Percentiles rank a stretch among this genome's conserved stretches.
These are phyloP conservation scores for Amia ocellicauda DNA, from an alignment of 2,113 vertebrate species.

Conservation along the genomic window DNA sequence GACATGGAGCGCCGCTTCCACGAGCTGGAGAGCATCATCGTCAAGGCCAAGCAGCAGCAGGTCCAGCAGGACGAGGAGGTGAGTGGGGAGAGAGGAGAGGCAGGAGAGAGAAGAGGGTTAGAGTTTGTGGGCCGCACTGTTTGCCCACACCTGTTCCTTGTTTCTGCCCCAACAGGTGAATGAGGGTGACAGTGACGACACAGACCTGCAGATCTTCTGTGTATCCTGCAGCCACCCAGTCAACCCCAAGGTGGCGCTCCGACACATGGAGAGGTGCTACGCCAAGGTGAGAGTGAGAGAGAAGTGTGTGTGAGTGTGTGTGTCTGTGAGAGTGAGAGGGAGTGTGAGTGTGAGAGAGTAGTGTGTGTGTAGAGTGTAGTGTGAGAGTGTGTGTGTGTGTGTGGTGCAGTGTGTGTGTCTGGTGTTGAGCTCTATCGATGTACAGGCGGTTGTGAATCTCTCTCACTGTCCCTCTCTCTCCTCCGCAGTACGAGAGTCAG, in stretches of 20 bases:
- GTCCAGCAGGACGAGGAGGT: slow-evolving; percentile 93
- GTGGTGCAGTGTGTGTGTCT: no score
- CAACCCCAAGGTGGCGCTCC: slow-evolving; percentile 85
- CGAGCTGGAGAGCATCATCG: slow-evolving; percentile 86
- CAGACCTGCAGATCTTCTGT: slow-evolving; percentile 89
- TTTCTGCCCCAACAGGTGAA: slow-evolving; percentile 63
- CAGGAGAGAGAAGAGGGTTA: neutral
- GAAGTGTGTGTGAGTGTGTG: neutral
- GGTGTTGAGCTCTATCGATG: no score
- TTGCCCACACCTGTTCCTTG: neutral
- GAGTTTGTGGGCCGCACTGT: neutral
- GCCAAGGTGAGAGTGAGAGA: slow-evolving; percentile 70
- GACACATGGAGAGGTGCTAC: slow-evolving; percentile 92
- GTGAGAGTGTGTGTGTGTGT: neutral
- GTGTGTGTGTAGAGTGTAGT: no score
- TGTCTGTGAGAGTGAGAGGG: neutral
- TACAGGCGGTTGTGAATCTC: no score
- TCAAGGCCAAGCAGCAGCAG: slow-evolving; percentile 90
- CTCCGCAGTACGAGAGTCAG: slow-evolving; percentile 84
- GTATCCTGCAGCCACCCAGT: slow-evolving; percentile 89
- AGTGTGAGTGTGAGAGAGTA: no score
- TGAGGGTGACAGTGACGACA: slow-evolving; percentile 85
- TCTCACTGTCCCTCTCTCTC: slow-evolving; percentile 17
- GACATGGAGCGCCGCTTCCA: slow-evolving; percentile 94
- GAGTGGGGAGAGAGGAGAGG: slow-evolving; percentile 7